Percentiles rank a stretch among this genome's conserved stretches.
Evolutionary conservation across 2,113 vertebrate genomes (phyloP).

Genomic region (Xerus inauris): DNA sequence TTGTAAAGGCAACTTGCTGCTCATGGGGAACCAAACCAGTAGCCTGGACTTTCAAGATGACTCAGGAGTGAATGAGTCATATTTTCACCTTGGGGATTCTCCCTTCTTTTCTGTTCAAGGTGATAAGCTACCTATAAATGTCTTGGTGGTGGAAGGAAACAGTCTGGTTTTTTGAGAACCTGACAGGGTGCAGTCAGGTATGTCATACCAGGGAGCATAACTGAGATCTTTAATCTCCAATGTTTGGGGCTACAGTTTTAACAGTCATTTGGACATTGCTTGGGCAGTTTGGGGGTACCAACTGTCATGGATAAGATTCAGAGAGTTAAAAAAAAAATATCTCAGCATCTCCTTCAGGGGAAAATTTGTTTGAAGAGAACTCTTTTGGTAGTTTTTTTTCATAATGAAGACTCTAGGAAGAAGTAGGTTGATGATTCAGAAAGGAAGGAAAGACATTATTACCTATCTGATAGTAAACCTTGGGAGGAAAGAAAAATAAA

Average conservation of each 20-base stretch:
- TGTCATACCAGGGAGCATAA: not conserved
- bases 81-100: not conserved
- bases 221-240: not conserved
- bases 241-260: not conserved
- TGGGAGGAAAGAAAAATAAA: not conserved
- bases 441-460: not conserved
- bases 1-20: too few relatives aligned
- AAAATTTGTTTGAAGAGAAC: not conserved
- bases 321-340: not conserved
- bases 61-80: too few relatives aligned
- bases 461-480: not conserved
- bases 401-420: not conserved
- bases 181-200: not conserved
- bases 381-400: not conserved
- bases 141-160: not conserved
- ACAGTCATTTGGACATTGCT: not conserved
- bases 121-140: not conserved
- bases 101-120: not conserved
- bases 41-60: too few relatives aligned
- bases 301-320: not conserved
- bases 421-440: not conserved
- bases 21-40: too few relatives aligned
- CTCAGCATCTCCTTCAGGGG: not conserved
- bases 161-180: not conserved
- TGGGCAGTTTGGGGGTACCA: not conserved